Percentiles rank a stretch among this genome's conserved stretches.
Evolutionary conservation across 2,113 vertebrate genomes (phyloP).

Genomic region (Coptodon bakossiorum): DNA sequence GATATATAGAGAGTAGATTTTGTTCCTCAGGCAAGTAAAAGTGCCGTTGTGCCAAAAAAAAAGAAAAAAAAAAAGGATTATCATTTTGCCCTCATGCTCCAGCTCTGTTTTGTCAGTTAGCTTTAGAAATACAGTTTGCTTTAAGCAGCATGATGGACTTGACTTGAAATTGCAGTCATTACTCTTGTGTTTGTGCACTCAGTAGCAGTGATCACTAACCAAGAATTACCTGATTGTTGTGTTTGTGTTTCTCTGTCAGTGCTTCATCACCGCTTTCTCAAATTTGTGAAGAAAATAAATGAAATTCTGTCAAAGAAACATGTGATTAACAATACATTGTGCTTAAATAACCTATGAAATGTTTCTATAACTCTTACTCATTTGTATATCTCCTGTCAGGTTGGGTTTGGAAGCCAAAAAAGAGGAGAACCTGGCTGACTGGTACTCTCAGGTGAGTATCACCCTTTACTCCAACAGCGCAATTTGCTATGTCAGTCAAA

Average conservation of each 20-base stretch:
- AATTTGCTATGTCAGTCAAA: fast-evolving
- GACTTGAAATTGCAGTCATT: background rate
- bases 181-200: background rate
- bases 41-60: background rate
- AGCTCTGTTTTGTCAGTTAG: background rate
- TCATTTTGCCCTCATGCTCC: background rate
- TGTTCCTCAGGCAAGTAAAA: background rate
- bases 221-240: background rate
- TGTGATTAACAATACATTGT: fast-evolving
- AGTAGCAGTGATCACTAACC: background rate
- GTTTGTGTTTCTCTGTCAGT: background rate
- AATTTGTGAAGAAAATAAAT: background rate
- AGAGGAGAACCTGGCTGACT: conserved; percentile 94
- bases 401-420: conserved; percentile 94
- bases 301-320: background rate
- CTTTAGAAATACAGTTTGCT: background rate
- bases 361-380: background rate
- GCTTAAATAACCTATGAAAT: background rate
- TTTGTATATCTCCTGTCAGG: conserved; percentile 55
- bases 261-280: background rate
- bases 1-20: background rate
- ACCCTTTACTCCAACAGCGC: background rate
- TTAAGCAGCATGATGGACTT: conserved; percentile 4
- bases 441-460: conserved; percentile 88
- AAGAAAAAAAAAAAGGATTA: background rate